A percentile compares a stretch with the other conserved stretches of the same genome.
Conservation (phyloP, 2,888 invertebrate genomes). For the Cenopis cana region DNA sequence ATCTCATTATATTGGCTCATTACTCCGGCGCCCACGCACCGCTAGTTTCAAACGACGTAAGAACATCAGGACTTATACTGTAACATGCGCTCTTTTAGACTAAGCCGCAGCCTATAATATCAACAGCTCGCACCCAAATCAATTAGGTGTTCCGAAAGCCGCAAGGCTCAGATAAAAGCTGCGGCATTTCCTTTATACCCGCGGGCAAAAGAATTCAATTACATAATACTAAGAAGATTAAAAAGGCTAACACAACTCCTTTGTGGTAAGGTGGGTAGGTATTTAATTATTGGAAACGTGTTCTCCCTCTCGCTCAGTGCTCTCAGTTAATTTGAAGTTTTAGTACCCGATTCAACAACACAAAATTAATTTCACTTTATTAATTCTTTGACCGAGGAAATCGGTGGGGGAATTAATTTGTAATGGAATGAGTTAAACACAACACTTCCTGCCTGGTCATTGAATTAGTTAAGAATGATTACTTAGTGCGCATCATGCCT, state of each 20-base stretch:
- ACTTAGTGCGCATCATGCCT: neutral
- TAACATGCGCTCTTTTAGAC: conserved; percentile 8
- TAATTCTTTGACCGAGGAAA: conserved; percentile 53
- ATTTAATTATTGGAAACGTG: conserved; percentile 74
- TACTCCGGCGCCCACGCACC: conserved; percentile 5
- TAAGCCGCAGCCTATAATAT: conserved; percentile 39
- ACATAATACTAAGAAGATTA: conserved; percentile 79
- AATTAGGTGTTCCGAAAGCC: conserved; percentile 74
- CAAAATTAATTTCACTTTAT: conserved; percentile 56
- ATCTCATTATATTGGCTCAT: conserved; percentile 41
- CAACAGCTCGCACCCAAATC: conserved; percentile 68
- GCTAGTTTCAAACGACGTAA: conserved; percentile 8
- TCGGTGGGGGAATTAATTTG: conserved; percentile 35
- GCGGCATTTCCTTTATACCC: conserved; percentile 75
- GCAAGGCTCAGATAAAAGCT: conserved; percentile 72
- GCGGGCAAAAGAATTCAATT: conserved; percentile 82
- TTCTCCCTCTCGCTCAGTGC: conserved; percentile 51
- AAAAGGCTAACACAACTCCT: conserved; percentile 78
- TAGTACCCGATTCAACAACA: conserved; percentile 53
- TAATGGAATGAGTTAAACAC: conserved; percentile 3
- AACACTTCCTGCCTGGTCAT: neutral
- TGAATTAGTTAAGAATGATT: neutral
- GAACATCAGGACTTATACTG: neutral
- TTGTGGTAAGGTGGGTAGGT: conserved; percentile 70
- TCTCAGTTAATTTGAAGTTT: conserved; percentile 59